Evolutionary conservation across 2,888 invertebrate species (phyloP).

Genomic region (Buathra laborator): DNA sequence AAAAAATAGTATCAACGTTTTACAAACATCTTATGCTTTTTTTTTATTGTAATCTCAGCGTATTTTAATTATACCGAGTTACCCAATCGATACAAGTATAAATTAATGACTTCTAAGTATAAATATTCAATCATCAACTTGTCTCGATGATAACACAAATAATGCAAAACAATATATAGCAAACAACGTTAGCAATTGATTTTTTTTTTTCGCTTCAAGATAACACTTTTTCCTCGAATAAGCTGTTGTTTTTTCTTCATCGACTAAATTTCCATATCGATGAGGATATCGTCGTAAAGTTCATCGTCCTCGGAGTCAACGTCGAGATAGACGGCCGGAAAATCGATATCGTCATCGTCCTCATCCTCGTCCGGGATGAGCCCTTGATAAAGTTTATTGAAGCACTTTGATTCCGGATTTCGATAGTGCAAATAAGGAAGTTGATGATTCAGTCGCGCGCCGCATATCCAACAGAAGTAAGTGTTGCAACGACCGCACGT

Average conservation of each 20-base stretch:
- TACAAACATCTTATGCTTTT: constrained; percentile 41
- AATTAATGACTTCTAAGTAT: constrained; percentile 33
- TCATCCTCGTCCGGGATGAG: constrained; percentile 77
- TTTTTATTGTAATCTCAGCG: constrained; percentile 21
- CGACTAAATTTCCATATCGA: constrained; percentile 59
- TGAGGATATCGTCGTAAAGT: constrained; percentile 63
- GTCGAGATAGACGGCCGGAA: constrained; percentile 68
- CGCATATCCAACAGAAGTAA: constrained; percentile 89
- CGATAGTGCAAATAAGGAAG: constrained; percentile 88
- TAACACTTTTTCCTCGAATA: not conserved
- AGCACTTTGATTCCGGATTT: constrained; percentile 85
- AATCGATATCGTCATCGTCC: constrained; percentile 75
- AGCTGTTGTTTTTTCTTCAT: not conserved
- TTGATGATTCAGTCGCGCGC: constrained; percentile 83
- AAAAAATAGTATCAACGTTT: not conserved
- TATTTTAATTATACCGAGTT: constrained; percentile 11
- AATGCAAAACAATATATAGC: constrained; percentile 22
- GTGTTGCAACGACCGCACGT: constrained; percentile 88
- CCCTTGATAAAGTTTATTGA: constrained; percentile 86
- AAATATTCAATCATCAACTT: constrained; percentile 28
- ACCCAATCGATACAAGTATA: constrained; percentile 19
- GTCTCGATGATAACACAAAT: constrained; percentile 21
- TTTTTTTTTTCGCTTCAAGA: not conserved
- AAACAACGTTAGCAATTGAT: constrained; percentile 11
- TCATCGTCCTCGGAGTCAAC: constrained; percentile 72